Evolutionary conservation across 2,888 invertebrate species (phyloP), one percentile per base, ranked within the genome.

Genomic region (Perizoma flavofasciatum): DNA sequence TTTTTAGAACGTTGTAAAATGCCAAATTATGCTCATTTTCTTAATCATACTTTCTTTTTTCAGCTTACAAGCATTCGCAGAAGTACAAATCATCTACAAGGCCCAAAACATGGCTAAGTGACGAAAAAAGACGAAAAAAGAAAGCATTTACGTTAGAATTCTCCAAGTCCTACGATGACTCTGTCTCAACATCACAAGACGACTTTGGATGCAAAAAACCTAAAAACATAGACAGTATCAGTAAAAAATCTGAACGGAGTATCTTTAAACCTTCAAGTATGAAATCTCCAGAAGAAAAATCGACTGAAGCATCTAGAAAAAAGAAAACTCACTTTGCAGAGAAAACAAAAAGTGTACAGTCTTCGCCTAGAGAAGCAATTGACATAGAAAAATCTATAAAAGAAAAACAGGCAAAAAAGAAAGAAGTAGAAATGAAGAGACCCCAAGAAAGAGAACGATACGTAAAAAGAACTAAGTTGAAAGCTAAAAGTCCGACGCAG

Each of bases 101-200:
- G 72, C 88, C 86, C 43, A 89, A 89, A 61, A 83, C 86, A 40
- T 95, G 96, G 93, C 89, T 94, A 48, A 94, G 95, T 60, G 96
- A 96, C 66, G 96, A 96, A 56, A 94, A 95, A 70, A 93, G 95
- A 65, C 92, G 95, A 61, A 94, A 95, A 75, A 95, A 95, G 85
- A 95, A 95, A 78, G 95, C 95, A 32, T 96, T 97, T 85, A 96
- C 95, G 48, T 88, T 97, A 66, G 96, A 97, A 76, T 94, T 96
- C 86, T 89, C 95, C 56, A 91, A 94, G 82, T 85, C 94, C 66
- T 90, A 94, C 77, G 89, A 93, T 80, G 93, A 94, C 82, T 87
- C 88, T 33, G 90, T 93, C 57, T 92, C 92, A 33, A 91, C 91
- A 43, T 87, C 91, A 10, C 91, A 92, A 82, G 92, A 92, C 66